Evolutionary conservation across 1,140 invertebrate genomes (phyloP).

Genomic region (Drosophila tropicalis): DNA sequence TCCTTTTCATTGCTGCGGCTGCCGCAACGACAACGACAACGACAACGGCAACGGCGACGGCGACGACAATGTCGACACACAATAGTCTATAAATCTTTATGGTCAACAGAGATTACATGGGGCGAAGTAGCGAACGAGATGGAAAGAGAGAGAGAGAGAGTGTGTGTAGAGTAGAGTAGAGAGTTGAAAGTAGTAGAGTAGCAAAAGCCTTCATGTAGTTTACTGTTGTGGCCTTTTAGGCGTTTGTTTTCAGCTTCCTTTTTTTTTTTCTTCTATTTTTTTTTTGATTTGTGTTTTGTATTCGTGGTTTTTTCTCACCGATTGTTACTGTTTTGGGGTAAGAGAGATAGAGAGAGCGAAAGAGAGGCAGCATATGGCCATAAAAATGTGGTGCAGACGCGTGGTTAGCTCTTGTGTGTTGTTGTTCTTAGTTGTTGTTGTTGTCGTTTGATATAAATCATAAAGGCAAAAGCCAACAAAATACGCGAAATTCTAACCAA

Average conservation of each 20-base stretch:
- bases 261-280: constrained; percentile 57
- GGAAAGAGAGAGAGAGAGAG: constrained; percentile 18
- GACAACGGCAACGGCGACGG: constrained; percentile 15
- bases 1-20: constrained; percentile 66
- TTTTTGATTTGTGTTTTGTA: constrained; percentile 74
- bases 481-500: constrained; percentile 53
- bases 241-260: constrained; percentile 35
- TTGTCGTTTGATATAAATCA: constrained; percentile 65
- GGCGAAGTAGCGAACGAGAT: constrained; percentile 15
- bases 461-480: constrained; percentile 57
- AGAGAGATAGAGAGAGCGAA: neutral
- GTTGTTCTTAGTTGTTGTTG: constrained; percentile 28
- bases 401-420: constrained; percentile 28
- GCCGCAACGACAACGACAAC: constrained; percentile 28
- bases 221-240: constrained; percentile 73
- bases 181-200: constrained; percentile 16
- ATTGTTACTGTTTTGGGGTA: constrained; percentile 30
- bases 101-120: constrained; percentile 81
- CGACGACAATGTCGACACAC: constrained; percentile 63
- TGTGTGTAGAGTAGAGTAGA: constrained; percentile 4
- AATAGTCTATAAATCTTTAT: constrained; percentile 82
- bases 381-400: constrained; percentile 74
- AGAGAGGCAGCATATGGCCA: constrained; percentile 61
- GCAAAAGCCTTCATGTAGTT: constrained; percentile 66
- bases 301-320: constrained; percentile 50